These are phyloP conservation scores for Hippoglossus hippoglossus DNA, from an alignment of 2,797 vertebrate genomes.

Conservation along the genomic window DNA sequence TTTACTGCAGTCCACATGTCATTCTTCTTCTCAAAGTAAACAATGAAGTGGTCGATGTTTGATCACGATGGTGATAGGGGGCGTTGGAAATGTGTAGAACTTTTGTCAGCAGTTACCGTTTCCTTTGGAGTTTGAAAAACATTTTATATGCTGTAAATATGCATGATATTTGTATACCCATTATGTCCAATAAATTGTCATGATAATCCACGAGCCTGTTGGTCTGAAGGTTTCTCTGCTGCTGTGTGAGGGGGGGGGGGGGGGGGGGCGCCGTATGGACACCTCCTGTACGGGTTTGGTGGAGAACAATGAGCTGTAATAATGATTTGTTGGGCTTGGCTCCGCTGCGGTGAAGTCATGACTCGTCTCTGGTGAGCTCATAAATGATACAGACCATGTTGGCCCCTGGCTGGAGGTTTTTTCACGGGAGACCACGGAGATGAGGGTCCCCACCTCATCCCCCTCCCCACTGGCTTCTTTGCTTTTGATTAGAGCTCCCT, in stretches of 20 bases:
- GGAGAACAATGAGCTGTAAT: constrained; percentile 57
- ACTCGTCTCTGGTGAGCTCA: constrained; percentile 64
- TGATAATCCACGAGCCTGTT: constrained; percentile 41
- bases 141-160: constrained; percentile 81
- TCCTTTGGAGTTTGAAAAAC: constrained; percentile 44
- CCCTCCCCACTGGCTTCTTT: constrained; percentile 23
- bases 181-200: constrained; percentile 78
- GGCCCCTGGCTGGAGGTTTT: constrained; percentile 40
- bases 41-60: constrained; percentile 31
- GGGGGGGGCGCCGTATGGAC: neutral
- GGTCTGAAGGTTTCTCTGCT: neutral
- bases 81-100: constrained; percentile 39
- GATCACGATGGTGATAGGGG: constrained; percentile 15
- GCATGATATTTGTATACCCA: constrained; percentile 74
- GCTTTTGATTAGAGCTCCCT: constrained; percentile 62
- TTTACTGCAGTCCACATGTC: constrained; percentile 35
- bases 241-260: neutral
- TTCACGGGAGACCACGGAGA: neutral
- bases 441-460: constrained; percentile 25
- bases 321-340: constrained; percentile 66
- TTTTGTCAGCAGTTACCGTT: constrained; percentile 8
- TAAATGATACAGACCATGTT: constrained; percentile 68
- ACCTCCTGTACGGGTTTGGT: constrained; percentile 20
- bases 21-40: constrained; percentile 22
- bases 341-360: constrained; percentile 57